Evolutionary conservation across 2,113 vertebrate genomes (phyloP).

Genomic region (Agelaius tricolor): DNA sequence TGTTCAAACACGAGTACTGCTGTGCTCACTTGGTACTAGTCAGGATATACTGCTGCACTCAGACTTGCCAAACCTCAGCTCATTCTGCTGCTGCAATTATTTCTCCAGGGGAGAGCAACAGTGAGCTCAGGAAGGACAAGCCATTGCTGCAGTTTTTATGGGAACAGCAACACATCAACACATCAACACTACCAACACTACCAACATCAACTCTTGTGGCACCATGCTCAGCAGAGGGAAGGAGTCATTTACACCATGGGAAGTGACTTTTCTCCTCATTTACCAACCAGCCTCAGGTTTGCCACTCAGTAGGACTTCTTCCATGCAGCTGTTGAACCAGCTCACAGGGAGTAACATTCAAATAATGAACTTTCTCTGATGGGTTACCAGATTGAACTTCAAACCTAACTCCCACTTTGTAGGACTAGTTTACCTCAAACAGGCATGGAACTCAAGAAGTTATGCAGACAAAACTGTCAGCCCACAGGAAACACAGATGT

Average conservation of each 20-base stretch:
- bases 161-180: not conserved
- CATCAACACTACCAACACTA: not conserved
- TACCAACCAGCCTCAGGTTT: not conserved
- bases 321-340: not conserved
- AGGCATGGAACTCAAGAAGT: not conserved
- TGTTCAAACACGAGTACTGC: not conserved
- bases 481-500: not conserved
- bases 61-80: not conserved
- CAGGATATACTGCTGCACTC: not conserved
- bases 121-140: not conserved
- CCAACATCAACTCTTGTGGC: not conserved
- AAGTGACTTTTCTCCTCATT: not conserved
- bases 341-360: not conserved
- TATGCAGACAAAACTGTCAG: not conserved
- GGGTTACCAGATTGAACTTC: not conserved
- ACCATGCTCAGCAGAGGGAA: not conserved
- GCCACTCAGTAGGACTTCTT: not conserved
- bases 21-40: not conserved
- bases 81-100: not conserved
- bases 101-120: not conserved
- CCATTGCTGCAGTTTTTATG: not conserved
- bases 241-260: not conserved
- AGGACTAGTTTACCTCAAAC: not conserved
- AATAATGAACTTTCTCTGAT: not conserved
- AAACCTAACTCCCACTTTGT: not conserved